Evolutionary conservation across 1,140 invertebrate species (phyloP).

Genomic region (Steinernema feltiae): DNA sequence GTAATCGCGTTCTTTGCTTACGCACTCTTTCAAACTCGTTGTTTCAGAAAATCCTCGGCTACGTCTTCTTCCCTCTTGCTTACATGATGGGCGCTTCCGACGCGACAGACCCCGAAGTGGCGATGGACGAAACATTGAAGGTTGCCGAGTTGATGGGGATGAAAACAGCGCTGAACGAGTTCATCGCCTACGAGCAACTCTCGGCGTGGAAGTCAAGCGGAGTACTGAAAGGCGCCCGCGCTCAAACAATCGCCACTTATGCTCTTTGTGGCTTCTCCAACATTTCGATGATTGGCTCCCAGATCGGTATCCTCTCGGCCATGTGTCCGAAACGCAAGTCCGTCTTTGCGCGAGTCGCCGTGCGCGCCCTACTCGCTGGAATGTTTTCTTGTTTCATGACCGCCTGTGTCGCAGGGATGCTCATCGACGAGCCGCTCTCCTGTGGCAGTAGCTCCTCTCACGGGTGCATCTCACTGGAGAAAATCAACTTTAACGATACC

Average conservation of each 20-base stretch:
- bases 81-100: conserved; percentile 67
- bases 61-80: conserved; percentile 76
- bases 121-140: conserved; percentile 53
- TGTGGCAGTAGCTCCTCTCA: not conserved
- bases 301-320: conserved; percentile 65
- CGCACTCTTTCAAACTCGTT: not conserved
- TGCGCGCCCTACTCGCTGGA: conserved; percentile 42
- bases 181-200: conserved; percentile 75
- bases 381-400: conserved; percentile 47
- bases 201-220: conserved; percentile 61
- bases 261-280: conserved; percentile 91
- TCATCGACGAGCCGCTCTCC: conserved; percentile 21
- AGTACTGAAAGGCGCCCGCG: conserved; percentile 59
- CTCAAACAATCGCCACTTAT: conserved; percentile 78
- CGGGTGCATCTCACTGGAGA: not conserved
- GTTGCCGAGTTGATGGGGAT: conserved; percentile 76
- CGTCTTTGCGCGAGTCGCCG: conserved; percentile 39
- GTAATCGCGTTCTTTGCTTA: conserved; percentile 23
- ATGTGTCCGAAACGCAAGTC: conserved; percentile 45
- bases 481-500: not conserved
- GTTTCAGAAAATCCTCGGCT: conserved; percentile 70
- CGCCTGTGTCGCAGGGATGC: conserved; percentile 44
- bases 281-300: conserved; percentile 77
- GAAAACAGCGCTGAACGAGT: conserved; percentile 84
- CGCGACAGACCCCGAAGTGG: not conserved